Evolutionary conservation across 2,888 invertebrate genomes (phyloP), one percentile per base, ranked within the genome.

Genomic region (Ischnus inquisitorius): DNA sequence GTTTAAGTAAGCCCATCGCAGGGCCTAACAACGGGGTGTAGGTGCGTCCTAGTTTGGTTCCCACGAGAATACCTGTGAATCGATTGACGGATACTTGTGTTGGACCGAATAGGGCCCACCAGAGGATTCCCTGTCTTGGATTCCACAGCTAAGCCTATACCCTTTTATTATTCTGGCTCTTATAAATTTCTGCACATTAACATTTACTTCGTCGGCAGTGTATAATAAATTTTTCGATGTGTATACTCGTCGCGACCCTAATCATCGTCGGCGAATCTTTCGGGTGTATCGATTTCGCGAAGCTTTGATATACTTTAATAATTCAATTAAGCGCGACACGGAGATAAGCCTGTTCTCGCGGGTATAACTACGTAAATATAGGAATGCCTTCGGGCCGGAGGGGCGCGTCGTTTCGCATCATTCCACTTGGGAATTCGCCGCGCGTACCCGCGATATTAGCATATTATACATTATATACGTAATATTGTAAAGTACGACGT

Each of bases 241-340:
- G 46, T 46, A n/a, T n/a, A 4, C 34, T 34, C 34, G 34, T 6
- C 8, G 34, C 8, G 6, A n/a, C n/a, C n/a, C 34, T 34, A n/a
- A 34, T 34, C 34, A 57, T 14, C 57, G 57, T 5, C 14, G 28
- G 14, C 16, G 1, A 10, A 54, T 10, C 57, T 25, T 28, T 57
- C 14, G 14, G 28, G 14, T 8, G 57, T 57, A 57, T 57, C 57
- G 57, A 57, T 57, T 57, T 14, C 25, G 5, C 57, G 25, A 5
- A 25, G 57, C 57, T n/a, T 28, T 57, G 34, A 34, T 5, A 28
- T 57, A 57, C 57, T 57, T 57, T 57, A 57, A 57, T 57, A 57
- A 57, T 57, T 57, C 57, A 57, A 57, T 57, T 57, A 28, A 22
- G 25, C 57, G 25, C 57, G 25, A 14, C 28, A 25, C 25, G 19